Evolutionary conservation across 2,797 vertebrate genomes (phyloP), one percentile per base, ranked within the genome.

Genomic region (Gymnothorax reevesii): DNA sequence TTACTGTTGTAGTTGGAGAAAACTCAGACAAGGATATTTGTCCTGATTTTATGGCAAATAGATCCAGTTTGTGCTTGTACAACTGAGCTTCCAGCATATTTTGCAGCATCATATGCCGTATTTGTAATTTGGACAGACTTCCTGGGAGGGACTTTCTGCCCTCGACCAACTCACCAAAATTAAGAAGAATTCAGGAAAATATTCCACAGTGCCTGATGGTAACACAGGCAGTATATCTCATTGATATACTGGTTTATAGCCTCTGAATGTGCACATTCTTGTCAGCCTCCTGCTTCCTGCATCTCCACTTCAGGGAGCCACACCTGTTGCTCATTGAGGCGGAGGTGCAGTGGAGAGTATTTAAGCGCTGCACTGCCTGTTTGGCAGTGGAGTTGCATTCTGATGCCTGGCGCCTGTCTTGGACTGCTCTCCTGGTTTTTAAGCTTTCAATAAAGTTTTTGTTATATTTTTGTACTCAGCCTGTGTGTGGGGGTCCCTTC

Each of bases 1-100:
- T 82, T 91, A 69, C 92, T 91, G 88, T 92, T 94, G 93, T 71
- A 2, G 49, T 86, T 13, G 33, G 42, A 5, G 42, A 64, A 79
- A 59, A 59, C 59, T 69, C 33, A 64, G 10, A 57, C 27, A 12
- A 59, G 22, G 64, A 69, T 86, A n/a, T 10, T 55, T 66, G 85
- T 54, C 15, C 83, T 25, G 55, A 79, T 85, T 59, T 85, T 66
- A 27, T 5, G 22, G 52, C n/a, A n/a, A 66, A 49, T 83, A 83
- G 33, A 42, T 42, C 33, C 2, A 42, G 60, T 59, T 60, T 83
- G 13, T 25, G 10, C n/a, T 59, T 55, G 59, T 33, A n/a, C 1
- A 54, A 82, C 20, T 57, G 27, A 83, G 33, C 6, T 83, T 59
- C 4, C 9, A 52, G n/a, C 10, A 25, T 83, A 33, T 83, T 83